Evolutionary conservation across 2,797 vertebrate species (phyloP).

Genomic region (Iguana delicatissima): DNA sequence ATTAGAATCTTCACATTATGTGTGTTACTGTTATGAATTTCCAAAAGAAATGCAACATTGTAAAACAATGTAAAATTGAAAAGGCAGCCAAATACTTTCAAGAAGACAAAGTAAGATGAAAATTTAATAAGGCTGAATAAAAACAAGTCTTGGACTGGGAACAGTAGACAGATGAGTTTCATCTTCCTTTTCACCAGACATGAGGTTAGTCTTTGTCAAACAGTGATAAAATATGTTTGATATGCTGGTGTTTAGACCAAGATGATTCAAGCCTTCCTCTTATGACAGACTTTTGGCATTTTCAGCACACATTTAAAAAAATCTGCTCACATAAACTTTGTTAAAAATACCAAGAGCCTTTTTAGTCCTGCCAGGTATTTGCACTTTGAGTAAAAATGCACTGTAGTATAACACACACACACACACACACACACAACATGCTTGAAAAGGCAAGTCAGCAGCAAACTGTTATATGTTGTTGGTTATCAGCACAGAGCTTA

Average conservation of each 20-base stretch:
- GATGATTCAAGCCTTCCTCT: constrained; percentile 56
- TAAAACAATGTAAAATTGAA: constrained; percentile 55
- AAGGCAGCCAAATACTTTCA: constrained; percentile 68
- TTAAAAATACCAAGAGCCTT: background rate
- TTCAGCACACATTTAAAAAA: constrained; percentile 35
- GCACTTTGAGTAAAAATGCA: constrained; percentile 8
- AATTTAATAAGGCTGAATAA: constrained; percentile 70
- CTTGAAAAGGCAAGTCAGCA: constrained; percentile 56
- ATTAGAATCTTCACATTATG: constrained; percentile 66
- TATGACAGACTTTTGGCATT: constrained; percentile 57
- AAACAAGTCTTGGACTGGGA: constrained; percentile 67
- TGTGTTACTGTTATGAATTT: constrained; percentile 63
- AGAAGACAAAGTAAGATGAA: constrained; percentile 55
- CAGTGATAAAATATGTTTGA: constrained; percentile 69
- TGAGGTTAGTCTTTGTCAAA: constrained; percentile 54
- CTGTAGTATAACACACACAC: background rate
- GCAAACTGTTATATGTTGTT: constrained; percentile 2
- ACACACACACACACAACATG: constrained; percentile 38
- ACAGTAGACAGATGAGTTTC: constrained; percentile 72
- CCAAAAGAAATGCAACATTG: constrained; percentile 40
- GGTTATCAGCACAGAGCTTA: constrained; percentile 36
- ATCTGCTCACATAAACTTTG: constrained; percentile 49
- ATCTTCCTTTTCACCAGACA: constrained; percentile 69
- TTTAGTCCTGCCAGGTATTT: constrained; percentile 44
- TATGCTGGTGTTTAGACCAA: constrained; percentile 49